Conservation (phyloP, 2,113 vertebrate genomes). For the Neotoma lepida region DNA sequence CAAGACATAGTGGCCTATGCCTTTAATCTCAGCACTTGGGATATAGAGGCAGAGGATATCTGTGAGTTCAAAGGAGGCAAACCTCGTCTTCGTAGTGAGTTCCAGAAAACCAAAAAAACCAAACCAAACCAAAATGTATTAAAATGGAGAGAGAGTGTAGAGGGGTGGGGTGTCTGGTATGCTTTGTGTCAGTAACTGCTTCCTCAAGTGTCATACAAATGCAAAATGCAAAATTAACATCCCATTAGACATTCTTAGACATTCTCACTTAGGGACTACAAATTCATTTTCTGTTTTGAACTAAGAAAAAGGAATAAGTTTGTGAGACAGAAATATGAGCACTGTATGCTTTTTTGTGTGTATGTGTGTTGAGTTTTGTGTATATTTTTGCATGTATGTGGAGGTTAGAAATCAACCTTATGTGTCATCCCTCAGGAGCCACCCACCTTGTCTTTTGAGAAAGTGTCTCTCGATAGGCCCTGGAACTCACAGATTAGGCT, state of each 20-base stretch:
- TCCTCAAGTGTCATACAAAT: neutral
- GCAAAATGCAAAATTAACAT: slow-evolving; percentile 22
- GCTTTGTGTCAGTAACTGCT: neutral
- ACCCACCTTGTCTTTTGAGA: neutral
- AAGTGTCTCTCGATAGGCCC: neutral
- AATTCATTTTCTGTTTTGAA: slow-evolving; percentile 33
- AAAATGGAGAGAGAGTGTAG: neutral
- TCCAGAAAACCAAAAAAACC: no score
- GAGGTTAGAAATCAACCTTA: neutral
- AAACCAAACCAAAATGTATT: neutral
- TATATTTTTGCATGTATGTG: neutral
- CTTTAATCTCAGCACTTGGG: neutral
- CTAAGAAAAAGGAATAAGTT: slow-evolving; percentile 37
- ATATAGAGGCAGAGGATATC: neutral
- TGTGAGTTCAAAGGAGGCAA: neutral
- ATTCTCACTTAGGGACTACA: neutral
- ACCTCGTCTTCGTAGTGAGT: neutral
- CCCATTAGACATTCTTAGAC: neutral
- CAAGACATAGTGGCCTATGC: neutral
- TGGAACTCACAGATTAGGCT: neutral
- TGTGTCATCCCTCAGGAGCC: neutral
- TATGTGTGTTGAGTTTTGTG: neutral
- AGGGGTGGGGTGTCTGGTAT: neutral
- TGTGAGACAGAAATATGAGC: neutral
- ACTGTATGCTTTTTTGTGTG: neutral